Base-by-base conservation (phyloP, 2,113 vertebrate genomes). In the Phylloscopus trochiloides region DNA sequence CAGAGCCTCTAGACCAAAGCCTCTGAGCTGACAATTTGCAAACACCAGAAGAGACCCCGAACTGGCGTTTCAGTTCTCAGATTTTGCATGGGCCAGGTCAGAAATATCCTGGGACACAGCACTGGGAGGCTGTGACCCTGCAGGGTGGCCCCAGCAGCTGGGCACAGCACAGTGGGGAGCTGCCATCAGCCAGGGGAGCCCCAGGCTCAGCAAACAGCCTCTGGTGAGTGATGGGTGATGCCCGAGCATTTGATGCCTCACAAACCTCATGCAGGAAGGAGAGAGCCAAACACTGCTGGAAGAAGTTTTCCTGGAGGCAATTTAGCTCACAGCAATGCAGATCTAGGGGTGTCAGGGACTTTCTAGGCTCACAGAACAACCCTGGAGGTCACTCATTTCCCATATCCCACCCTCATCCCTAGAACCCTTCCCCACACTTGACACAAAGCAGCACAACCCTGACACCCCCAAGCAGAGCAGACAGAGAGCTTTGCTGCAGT, bases 221-320 rank as follows among this genome's bases (percentile, higher is more conserved):
- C 62, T 45, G n/a, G 28, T 8, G 42, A 40, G 24, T 2, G 14
- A 12, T 0, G 5, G 34, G 24, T 13, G 21, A 31, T 18, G 10
- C 8, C 10, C 1, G 1, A n/a, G 15, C 8, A 25, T 4, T 1
- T 42, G 32, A n/a, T 12, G 6, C 32, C 29, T 58, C 29, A 63
- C 21, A 70, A 55, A 12, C 38, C 17, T 84, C 55, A 10, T 3
- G 12, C n/a, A 4, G 13, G 51, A 21, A 20, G 26, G 21, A 38
- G 45, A 4, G 7, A 52, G 51, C 6, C 17, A 91, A 66, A 50
- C 0, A 3, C 22, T 40, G 45, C 54, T 32, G 24, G 10, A 29
- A 18, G 2, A 87, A 71, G 34, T 54, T 16, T 14, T 92, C 26
- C 59, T 59, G 59, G 14, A 84, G 55, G 19, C 15, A 62, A n/a